A percentile compares a stretch with the other conserved stretches of the same genome.
Conservation (phyloP, 1,140 invertebrate genomes). For the Teleopsis dalmanni region DNA sequence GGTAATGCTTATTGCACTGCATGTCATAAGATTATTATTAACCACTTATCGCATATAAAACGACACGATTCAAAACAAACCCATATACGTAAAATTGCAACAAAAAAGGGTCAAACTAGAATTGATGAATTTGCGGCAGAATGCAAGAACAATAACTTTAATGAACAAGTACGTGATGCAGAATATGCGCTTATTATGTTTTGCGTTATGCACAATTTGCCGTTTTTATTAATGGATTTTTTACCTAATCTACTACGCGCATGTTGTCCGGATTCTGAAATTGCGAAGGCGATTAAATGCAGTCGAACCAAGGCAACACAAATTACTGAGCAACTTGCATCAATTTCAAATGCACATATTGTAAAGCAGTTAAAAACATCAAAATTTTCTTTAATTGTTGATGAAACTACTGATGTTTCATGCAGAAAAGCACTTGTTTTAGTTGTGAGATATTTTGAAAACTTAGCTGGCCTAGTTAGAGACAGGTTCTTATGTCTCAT, state of each 20-base stretch:
- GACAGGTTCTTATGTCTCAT: constrained; percentile 3
- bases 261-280: constrained; percentile 7
- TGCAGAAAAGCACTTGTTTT: background rate
- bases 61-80: background rate
- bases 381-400: constrained; percentile 3
- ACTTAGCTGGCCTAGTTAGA: background rate
- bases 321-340: background rate
- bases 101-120: constrained; percentile 1
- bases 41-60: background rate
- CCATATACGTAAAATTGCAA: background rate
- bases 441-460: background rate
- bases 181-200: constrained; percentile 3
- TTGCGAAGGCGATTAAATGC: background rate
- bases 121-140: constrained; percentile 1
- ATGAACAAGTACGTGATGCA: background rate
- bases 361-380: background rate
- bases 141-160: background rate
- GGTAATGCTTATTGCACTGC: background rate
- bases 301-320: constrained; percentile 1
- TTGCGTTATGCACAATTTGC: constrained; percentile 1
- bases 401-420: constrained; percentile 4
- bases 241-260: constrained; percentile 1
- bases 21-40: background rate
- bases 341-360: background rate
- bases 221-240: constrained; percentile 5